Evolutionary conservation across 30 jellyfish, hydroid and myxozoan genomes (phyloP), one percentile per base, ranked within the genome.

Genomic region (Haliclystus octoradiatus): DNA sequence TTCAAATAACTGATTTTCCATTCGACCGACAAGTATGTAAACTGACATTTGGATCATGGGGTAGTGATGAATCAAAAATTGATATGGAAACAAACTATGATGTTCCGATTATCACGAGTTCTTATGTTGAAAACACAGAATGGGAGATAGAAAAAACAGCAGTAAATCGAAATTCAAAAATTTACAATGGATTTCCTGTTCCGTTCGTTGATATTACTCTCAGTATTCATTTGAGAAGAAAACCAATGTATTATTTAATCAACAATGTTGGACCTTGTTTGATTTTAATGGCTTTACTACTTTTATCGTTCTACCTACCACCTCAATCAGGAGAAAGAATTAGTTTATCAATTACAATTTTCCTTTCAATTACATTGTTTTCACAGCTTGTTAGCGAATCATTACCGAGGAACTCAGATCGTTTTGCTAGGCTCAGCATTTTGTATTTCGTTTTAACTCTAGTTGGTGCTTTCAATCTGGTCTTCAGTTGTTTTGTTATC

Each of bases 401-500:
- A 34, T 46, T 77, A 49, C 90, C 90, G 22, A 64, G 90, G 1
- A 86, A 86, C 68, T 77, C 90, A 0, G 50, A 72, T 7, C 81
- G 69, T 29, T 72, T 77, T 14, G 73, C 90, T 23, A 15, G 71
- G 34, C 33, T 77, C 26, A 77, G 90, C 65, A 68, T 77, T 0
- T 46, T 77, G 28, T 77, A 77, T n/a, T 77, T 77, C 49, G 72
- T 77, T 13, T 72, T 77, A 0, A 67, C 69, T 80, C 61, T 66
- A 28, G 81, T 67, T 30, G 81, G 68, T 12, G 90, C 90, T 0
- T 30, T 77, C 46, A 72, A 92, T 2, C 53, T 86, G 49, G 63
- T 79, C 28, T 78, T 92, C 25, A 86, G 94, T 25, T 86, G 96
- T 60, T 74, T 76, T 46, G 96, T 86, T 52, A 65, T 86, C 71